Evolutionary conservation across 2,113 vertebrate genomes (phyloP).

Genomic region (Paracanthobrama guichenoti): DNA sequence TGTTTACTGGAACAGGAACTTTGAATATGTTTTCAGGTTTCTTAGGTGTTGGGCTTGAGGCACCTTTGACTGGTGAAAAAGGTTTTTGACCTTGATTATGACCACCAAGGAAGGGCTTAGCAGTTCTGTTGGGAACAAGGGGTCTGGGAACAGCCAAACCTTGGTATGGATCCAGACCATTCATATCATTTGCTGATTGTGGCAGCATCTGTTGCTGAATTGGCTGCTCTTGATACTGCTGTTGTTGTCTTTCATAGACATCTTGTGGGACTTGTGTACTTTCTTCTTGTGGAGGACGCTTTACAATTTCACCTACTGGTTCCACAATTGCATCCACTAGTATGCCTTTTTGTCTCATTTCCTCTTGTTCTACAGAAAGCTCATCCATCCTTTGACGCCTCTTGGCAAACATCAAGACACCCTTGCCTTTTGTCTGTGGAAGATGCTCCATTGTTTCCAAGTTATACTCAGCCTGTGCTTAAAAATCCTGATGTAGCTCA

Average conservation of each 20-base stretch:
- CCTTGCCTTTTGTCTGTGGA: slow-evolving; percentile 89
- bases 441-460: slow-evolving; percentile 84
- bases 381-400: slow-evolving; percentile 91
- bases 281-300: slow-evolving; percentile 56
- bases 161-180: slow-evolving; percentile 70
- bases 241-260: slow-evolving; percentile 56
- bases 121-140: slow-evolving; percentile 84
- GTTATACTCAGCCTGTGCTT: slow-evolving; percentile 69
- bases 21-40: slow-evolving; percentile 78
- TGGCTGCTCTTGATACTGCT: slow-evolving; percentile 58
- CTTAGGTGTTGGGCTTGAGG: slow-evolving; percentile 70
- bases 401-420: slow-evolving; percentile 91
- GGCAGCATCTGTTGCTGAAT: slow-evolving; percentile 55
- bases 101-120: slow-evolving; percentile 84
- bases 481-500: slow-evolving; percentile 74
- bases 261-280: slow-evolving; percentile 68
- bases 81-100: slow-evolving; percentile 70
- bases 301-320: slow-evolving; percentile 55
- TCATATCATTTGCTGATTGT: slow-evolving; percentile 65
- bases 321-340: slow-evolving; percentile 65
- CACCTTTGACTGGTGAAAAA: slow-evolving; percentile 68
- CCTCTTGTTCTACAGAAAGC: slow-evolving; percentile 85
- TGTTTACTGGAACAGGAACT: slow-evolving; percentile 69
- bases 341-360: slow-evolving; percentile 73
- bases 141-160: slow-evolving; percentile 67